phyloP scores from a whole-genome alignment of 2,888 invertebrate genomes.

The Napeogenes inachia region DNA sequence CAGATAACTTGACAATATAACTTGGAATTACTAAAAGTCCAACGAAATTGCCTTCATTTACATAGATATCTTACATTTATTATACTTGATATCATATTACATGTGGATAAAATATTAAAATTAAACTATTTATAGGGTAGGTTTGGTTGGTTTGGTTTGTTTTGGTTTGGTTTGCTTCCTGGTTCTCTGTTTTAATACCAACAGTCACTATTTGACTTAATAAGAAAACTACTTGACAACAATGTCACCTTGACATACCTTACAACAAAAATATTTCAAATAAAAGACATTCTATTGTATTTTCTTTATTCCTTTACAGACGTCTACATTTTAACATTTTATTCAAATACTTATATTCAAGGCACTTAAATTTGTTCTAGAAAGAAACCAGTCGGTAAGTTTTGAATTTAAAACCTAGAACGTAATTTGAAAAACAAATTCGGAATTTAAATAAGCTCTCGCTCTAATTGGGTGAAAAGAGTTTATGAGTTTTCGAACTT shows the following conservation, averaged over 20 bases:
- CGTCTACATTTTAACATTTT: no score
- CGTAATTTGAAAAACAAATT: constrained; percentile 21
- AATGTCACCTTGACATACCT: no score
- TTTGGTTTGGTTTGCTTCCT: no score
- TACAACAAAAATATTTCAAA: no score
- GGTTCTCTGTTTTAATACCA: no score
- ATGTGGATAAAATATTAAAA: constrained; percentile 5
- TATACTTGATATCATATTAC: neutral
- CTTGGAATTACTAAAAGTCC: constrained; percentile 2
- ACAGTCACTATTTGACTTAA: no score
- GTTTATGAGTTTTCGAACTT: constrained; percentile 4
- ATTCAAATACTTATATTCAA: no score
- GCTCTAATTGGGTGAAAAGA: constrained; percentile 14
- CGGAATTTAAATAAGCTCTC: constrained; percentile 12
- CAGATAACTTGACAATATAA: constrained; percentile 4
- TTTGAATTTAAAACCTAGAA: constrained; percentile 14
- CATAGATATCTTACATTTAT: constrained; percentile 6
- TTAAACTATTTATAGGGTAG: neutral
- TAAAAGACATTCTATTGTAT: no score
- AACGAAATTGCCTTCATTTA: constrained; percentile 6
- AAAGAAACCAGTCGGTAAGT: constrained; percentile 21
- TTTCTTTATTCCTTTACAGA: no score
- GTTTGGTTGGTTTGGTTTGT: no score
- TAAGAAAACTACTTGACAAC: no score
- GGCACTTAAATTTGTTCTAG: constrained; percentile 10